Base-by-base conservation (phyloP, 2,888 invertebrate species). In the Troides helena region DNA sequence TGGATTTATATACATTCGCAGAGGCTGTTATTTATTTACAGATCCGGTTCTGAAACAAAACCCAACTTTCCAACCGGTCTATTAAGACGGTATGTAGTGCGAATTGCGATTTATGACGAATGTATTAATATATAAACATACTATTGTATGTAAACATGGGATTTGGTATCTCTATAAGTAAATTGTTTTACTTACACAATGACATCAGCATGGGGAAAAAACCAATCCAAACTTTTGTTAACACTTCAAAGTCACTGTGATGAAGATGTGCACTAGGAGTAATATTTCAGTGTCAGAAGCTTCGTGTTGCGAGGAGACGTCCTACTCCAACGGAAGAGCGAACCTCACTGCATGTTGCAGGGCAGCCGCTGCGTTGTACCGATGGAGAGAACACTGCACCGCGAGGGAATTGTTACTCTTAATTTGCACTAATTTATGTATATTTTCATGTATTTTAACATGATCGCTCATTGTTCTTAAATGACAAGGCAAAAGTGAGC, bases 51-150 rank as follows among this genome's bases (percentile, higher is more conserved):
- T 81, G 79, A 81, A 78, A 84, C 85, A 87, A 85, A 84, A 4
- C 85, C 82, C 84, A 81, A 85, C 89, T 89, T 90, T 89, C 89
- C 77, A 89, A 89, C 89, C 88, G 87, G 88, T 90, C 85, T 78
- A 71, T 77, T 81, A 78, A 79, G 72, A 77, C 76, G 74, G 77
- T 76, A 68, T 63, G 65, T 67, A 68, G 69, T 72, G 67, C 67
- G 23, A 56, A 64, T 56, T 62, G 56, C 59, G 67, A 67, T 67
- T 69, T 68, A 67, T 67, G 60, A 65, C 53, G 46, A 69, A 67
- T 53, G 53, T 64, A 70, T 64, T 61, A 53, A 56, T 56, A 64
- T 21, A n/a, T n/a, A 30, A 12, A 36, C 36, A 39, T 39, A 57
- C 25, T 7, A 46, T 23, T 21, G 21, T 21, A 61, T n/a, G 21